Evolutionary conservation across 2,113 vertebrate species (phyloP), one percentile per base, ranked within the genome.

Genomic region (Leptosomus discolor): DNA sequence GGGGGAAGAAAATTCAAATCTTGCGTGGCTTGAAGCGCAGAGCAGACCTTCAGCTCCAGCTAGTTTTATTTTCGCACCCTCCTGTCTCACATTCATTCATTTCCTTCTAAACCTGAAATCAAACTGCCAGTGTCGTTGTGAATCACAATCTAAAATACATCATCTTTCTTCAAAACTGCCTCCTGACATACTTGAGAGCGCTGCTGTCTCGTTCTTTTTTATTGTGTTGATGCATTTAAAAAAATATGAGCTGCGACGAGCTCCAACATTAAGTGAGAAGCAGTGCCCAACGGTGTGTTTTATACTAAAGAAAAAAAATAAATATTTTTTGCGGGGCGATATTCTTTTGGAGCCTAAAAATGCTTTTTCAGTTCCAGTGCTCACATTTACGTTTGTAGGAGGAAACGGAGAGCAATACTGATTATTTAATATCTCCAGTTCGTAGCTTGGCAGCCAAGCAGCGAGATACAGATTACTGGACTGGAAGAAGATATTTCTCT

Each of bases 401-500:
- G 94, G 95, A 96, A 97, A 68, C 41, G n/a, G 83, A 83, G 86
- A 68, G 75, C 76, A 65, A 19, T 77, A 22, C 51, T 1, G 90
- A 92, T 93, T 92, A 94, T 85, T 94, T 79, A 73, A 54, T 95
- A 94, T 95, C 95, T 91, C 65, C 70, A 88, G 41, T 56, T 73
- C 0, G 14, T 57, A 90, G 91, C 77, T 92, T 74, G 90, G 86
- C 86, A 92, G 89, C 68, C 61, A 19, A 39, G 88, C 91, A 32
- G 71, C 26, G 74, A 71, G 70, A 57, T 92, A 23, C 4, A 79
- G 94, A 94, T 96, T 96, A 70, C 64, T 48, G 68, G 51, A 14
- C 81, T 86, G 63, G 93, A 85, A 79, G 88, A 17, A 82, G 76
- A 70, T 87, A 91, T 92, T 89, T 80, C 88, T 75, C 73, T 11